Conservation (phyloP, 2,797 vertebrate species). For the Ceryle rudis region DNA sequence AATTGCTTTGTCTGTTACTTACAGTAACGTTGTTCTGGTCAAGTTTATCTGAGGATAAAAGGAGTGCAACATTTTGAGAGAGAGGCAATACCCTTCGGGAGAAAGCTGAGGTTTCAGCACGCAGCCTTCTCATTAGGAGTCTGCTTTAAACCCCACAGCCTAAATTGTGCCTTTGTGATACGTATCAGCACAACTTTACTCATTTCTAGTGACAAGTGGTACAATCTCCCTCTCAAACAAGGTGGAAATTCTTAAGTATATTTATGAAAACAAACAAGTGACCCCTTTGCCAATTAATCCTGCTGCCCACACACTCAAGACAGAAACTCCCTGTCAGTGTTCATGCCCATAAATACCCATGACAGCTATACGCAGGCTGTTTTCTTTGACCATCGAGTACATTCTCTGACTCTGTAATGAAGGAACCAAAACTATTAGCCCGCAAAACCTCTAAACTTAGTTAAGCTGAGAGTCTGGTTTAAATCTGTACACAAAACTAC, state of each 20-base stretch:
- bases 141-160: neutral
- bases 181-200: neutral
- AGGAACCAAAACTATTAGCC: neutral
- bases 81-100: neutral
- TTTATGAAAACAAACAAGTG: conserved; percentile 10
- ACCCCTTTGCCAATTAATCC: neutral
- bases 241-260: neutral
- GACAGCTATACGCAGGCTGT: neutral
- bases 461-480: neutral
- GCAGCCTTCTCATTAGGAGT: neutral
- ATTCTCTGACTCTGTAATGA: neutral
- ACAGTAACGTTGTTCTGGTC: neutral
- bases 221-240: neutral
- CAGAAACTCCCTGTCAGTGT: neutral
- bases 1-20: conserved; percentile 33
- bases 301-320: neutral
- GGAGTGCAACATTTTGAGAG: neutral
- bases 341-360: neutral
- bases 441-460: neutral
- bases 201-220: neutral
- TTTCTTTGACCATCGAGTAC: neutral
- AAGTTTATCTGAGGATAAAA: conserved; percentile 28
- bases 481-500: neutral
- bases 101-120: neutral
- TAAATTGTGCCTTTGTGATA: neutral